Evolutionary conservation across 2,113 vertebrate genomes (phyloP), one percentile per base, ranked within the genome.

Genomic region (Limanda limanda): DNA sequence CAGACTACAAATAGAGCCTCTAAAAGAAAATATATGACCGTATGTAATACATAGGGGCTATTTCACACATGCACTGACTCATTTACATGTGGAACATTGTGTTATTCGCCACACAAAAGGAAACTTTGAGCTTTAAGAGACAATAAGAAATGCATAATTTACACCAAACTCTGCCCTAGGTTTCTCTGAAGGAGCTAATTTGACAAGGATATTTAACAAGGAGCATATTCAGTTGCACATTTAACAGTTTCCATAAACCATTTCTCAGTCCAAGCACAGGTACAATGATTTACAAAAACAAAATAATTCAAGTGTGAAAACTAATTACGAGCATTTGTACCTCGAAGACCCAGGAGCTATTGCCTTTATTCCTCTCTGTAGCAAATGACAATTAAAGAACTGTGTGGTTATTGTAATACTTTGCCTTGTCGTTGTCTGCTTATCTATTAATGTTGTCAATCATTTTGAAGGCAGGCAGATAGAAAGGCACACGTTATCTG

Each of bases 171-270:
- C 48, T 56, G 74, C 69, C 35, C 65, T 51, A 25, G 63, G 61
- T 37, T 27, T 74, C 61, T 73, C 72, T 67, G 37, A 42, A 76
- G 71, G 51, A 75, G 64, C 64, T 73, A 60, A 82, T 82, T 86
- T 86, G 78, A 85, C 71, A 79, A 58, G 61, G 66, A 70, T 72
- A 67, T 85, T 76, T 76, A 77, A 81, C 52, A 68, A 23, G 48
- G 17, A 81, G 76, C 57, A 78, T 45, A 75, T 74, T 82, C 64
- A 82, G 57, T 42, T 37, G 35, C 9, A 37, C 35, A 37, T 37
- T 47, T 51, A 76, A 70, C 71, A 25, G 17, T 72, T 71, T 74
- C 11, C 65, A 80, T 54, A 76, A 84, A 71, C 64, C 23, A 57
- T 21, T 60, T 61, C 52, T 78, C 76, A 65, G 71, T 71, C 79